Base-by-base conservation (phyloP, 2,113 vertebrate genomes). In the Pterocles orientalis region DNA sequence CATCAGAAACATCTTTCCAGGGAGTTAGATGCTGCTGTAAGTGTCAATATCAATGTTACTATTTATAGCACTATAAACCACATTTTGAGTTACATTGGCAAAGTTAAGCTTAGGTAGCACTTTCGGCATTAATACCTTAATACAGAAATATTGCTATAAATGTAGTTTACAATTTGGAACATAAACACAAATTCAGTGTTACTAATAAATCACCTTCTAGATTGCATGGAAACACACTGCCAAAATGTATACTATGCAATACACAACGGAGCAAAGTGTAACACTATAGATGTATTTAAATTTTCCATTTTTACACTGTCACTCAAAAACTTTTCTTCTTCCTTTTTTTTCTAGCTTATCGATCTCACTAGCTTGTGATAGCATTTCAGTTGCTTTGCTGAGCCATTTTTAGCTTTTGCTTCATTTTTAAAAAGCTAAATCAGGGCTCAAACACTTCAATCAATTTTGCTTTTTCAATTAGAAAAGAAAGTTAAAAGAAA, bases 361-460 rank as follows among this genome's bases (percentile, higher is more conserved):
- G 98, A 98, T 98, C 97, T 97, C 96, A 82, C 96, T 87, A 92
- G 97, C 97, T 97, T 96, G 94, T 93, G 97, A 98, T 98, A 96
- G 98, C 96, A 95, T 96, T 97, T 97, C 97, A 95, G 94, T 96
- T 96, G 94, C 97, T 97, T 96, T 23, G 2, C 90, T 94, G 96
- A 93, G 97, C 97, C 98, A 97, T 97, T 98, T 98, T 98, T 98
- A 98, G 98, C 96, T 97, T 93, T 93, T 95, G 97, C 95, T 98
- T 97, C 97, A 97, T 97, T 98, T 98, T 98, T 98, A 94, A 97
- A 97, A 96, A 97, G 95, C 97, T 98, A 98, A 98, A 96, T 98
- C 82, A 57, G 97, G 96, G 96, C 94, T 98, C 96, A 97, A 93
- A 97, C 97, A 97, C 94, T 97, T 97, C 96, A 97, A 97, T 97